Evolutionary conservation across 2,888 invertebrate species (phyloP), one percentile per base, ranked within the genome.

Genomic region (Drosophila greeni): DNA sequence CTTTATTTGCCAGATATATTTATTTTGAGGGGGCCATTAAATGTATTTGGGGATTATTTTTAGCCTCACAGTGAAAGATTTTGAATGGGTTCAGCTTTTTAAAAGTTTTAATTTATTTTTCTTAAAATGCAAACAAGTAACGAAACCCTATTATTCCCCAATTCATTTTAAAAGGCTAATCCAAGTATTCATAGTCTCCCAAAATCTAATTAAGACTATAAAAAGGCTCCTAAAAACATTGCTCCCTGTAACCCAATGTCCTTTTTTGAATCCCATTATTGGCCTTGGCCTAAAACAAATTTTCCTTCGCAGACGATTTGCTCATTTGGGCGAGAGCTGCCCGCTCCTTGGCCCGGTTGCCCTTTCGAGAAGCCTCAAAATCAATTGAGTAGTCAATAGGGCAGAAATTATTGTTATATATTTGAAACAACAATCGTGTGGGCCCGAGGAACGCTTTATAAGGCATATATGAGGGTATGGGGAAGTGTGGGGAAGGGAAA

Each of bases 351-450:
- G 34, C 61, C 42, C 40, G 11, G 20, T 31, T 51, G 51, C 42
- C 42, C 65, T 31, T 62, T 51, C 43, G 49, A 62, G 69, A 55
- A 43, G 40, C 69, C 49, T 65, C 54, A 51, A 78, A 85, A 86
- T 76, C 86, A 84, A 85, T 86, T 86, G 86, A 76, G 85, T 70
- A 86, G 76, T 85, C 84, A 84, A 86, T 85, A 77, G 85, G 74
- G 75, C 75, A 82, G 82, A 86, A 85, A 73, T 85, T 85, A 82
- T 85, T 47, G 45, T 47, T 74, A 67, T 70, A 64, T 65, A 51
- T 62, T 72, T 66, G 61, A 72, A 67, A 80, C 64, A 76, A 69
- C 74, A 77, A 68, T 73, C 62, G 57, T 48, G 57, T 59, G 43
- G 51, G 48, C 45, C 37, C 26, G 26, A 24, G 45, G 23, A 62